A percentile compares a stretch with the other conserved stretches of the same genome.
Conservation (phyloP, 2,797 vertebrate genomes). For the Sphaeramia orbicularis region DNA sequence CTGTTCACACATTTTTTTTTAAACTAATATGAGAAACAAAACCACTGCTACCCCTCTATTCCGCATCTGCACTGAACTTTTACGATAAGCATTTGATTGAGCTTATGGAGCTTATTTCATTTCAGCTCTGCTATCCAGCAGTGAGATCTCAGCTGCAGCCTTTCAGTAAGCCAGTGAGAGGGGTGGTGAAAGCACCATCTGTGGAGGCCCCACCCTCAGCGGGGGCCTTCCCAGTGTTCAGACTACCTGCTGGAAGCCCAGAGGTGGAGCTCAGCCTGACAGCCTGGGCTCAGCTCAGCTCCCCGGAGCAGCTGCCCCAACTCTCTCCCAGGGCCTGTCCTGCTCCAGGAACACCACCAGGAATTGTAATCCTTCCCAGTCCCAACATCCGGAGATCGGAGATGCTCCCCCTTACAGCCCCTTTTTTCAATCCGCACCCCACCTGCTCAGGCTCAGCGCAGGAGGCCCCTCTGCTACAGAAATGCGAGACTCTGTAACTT, state of each 20-base stretch:
- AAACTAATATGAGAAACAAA: conserved; percentile 79
- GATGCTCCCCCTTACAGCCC: conserved; percentile 59
- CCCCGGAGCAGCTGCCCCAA: conserved; percentile 79
- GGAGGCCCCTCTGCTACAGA: conserved; percentile 53
- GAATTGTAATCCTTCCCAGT: conserved; percentile 79
- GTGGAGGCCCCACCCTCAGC: conserved; percentile 69
- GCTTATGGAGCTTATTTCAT: conserved; percentile 40
- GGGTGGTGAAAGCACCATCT: conserved; percentile 77
- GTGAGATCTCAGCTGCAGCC: conserved; percentile 49
- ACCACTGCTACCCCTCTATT: conserved; percentile 52
- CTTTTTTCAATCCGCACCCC: conserved; percentile 70
- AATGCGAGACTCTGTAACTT: conserved; percentile 58
- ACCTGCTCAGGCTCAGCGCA: conserved; percentile 73
- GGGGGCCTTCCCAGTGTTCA: conserved; percentile 57
- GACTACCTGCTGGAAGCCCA: conserved; percentile 80
- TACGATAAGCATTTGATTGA: conserved; percentile 37
- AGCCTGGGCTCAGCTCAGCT: conserved; percentile 75
- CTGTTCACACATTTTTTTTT: conserved; percentile 81
- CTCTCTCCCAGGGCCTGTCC: conserved; percentile 76
- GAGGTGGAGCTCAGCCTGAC: conserved; percentile 83
- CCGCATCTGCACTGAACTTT: conserved; percentile 31
- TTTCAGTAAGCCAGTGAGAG: conserved; percentile 46
- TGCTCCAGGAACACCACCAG: conserved; percentile 78
- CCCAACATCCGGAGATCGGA: conserved; percentile 75
- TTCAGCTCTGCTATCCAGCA: conserved; percentile 34